These are phyloP conservation scores for Lasiommata megera DNA, from an alignment of 2,888 invertebrate species.

Conservation along the genomic window DNA sequence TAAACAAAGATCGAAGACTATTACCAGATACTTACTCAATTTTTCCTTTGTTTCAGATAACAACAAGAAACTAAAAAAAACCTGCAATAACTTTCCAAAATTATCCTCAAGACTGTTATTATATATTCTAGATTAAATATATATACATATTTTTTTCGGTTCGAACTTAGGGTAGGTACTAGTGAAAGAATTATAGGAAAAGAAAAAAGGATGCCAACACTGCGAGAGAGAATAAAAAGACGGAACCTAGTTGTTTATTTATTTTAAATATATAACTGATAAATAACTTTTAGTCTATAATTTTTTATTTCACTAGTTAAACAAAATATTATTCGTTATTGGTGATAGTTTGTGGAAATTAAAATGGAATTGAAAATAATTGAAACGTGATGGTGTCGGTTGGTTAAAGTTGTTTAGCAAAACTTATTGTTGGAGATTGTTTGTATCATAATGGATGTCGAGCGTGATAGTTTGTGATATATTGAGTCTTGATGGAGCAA, in stretches of 20 bases:
- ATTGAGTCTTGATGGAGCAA: slow-evolving; percentile 52
- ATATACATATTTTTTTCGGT: slow-evolving; percentile 42
- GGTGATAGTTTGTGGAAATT: background rate
- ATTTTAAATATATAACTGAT: slow-evolving; percentile 46
- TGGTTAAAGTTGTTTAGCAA: slow-evolving; percentile 19
- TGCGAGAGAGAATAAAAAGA: slow-evolving; percentile 78
- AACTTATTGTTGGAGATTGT: slow-evolving; percentile 26
- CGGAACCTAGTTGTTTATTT: slow-evolving; percentile 75
- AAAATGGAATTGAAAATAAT: slow-evolving; percentile 28
- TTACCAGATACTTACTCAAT: background rate
- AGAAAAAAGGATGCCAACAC: slow-evolving; percentile 59
- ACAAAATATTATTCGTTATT: background rate
- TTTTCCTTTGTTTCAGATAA: slow-evolving; percentile 70
- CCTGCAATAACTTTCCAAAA: slow-evolving; percentile 75
- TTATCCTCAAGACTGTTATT: slow-evolving; percentile 74
- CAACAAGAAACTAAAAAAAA: slow-evolving; percentile 51
- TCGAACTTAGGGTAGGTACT: slow-evolving; percentile 48
- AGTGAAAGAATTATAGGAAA: slow-evolving; percentile 38
- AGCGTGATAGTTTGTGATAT: slow-evolving; percentile 29
- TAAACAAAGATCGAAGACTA: no score
- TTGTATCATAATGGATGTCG: slow-evolving; percentile 36
- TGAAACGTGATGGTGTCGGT: slow-evolving; percentile 32
- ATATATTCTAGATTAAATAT: slow-evolving; percentile 52
- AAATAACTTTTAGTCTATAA: slow-evolving; percentile 56
- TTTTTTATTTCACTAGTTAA: background rate